phyloP scores from a whole-genome alignment of 2,888 invertebrate genomes.

The Netelia virgata region DNA sequence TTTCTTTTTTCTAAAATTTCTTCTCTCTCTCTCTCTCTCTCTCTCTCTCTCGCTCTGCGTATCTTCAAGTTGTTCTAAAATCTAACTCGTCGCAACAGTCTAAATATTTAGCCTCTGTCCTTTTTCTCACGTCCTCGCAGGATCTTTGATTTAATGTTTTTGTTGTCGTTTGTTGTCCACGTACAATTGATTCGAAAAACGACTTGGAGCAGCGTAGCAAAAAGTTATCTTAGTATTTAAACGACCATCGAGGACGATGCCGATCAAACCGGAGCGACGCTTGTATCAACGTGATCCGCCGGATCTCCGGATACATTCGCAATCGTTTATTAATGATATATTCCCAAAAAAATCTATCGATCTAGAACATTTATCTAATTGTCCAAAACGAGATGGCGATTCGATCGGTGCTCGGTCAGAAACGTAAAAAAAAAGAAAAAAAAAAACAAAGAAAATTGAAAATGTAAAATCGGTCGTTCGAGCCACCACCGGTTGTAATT shows the following conservation, averaged over 20 bases:
- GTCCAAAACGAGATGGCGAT: slow-evolving; percentile 31
- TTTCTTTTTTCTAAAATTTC: not conserved
- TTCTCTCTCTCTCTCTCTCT: not conserved
- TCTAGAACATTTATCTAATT: slow-evolving; percentile 37
- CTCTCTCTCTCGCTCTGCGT: not conserved
- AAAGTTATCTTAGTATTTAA: slow-evolving; percentile 41
- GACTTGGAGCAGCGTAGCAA: slow-evolving; percentile 60
- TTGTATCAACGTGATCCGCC: slow-evolving; percentile 16
- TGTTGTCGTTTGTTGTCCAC: not conserved
- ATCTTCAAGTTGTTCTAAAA: slow-evolving; percentile 30
- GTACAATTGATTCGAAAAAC: slow-evolving; percentile 52
- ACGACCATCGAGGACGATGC: slow-evolving; percentile 36
- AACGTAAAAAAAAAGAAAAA: not conserved
- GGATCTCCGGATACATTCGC: not conserved
- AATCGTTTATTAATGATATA: slow-evolving; percentile 15
- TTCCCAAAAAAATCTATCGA: slow-evolving; percentile 19
- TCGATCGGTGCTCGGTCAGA: slow-evolving; percentile 8
- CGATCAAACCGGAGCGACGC: slow-evolving; percentile 44
- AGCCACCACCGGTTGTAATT: slow-evolving; percentile 7
- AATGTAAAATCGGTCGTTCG: not conserved
- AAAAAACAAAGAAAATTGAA: not conserved
- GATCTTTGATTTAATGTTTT: slow-evolving; percentile 12
- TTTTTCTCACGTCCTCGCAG: slow-evolving; percentile 15
- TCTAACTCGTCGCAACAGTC: slow-evolving; percentile 48
- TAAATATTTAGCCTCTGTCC: slow-evolving; percentile 53